Evolutionary conservation across 2,113 vertebrate species (phyloP).

Genomic region (Phaethon lepturus): DNA sequence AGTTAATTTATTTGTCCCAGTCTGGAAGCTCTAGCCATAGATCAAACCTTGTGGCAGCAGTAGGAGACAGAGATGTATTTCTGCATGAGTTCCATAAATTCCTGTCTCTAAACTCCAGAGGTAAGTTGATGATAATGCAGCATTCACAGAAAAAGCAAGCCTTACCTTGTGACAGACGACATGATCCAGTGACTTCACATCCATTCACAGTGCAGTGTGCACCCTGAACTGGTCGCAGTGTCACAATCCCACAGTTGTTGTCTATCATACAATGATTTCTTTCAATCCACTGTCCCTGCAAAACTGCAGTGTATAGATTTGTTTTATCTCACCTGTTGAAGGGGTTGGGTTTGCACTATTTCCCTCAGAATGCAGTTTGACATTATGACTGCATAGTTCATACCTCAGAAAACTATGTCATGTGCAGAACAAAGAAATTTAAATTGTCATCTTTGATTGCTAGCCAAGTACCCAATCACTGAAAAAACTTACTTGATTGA

Average conservation of each 20-base stretch:
- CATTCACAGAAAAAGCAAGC: background rate
- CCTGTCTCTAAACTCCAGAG: background rate
- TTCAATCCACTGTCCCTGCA: slow-evolving; percentile 85
- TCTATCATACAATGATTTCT: slow-evolving; percentile 87
- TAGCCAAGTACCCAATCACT: background rate
- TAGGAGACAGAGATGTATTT: background rate
- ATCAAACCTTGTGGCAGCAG: background rate
- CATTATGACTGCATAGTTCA: background rate
- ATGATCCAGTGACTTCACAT: slow-evolving; percentile 82
- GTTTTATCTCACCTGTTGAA: background rate
- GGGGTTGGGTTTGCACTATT: background rate
- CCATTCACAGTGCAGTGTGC: slow-evolving; percentile 88
- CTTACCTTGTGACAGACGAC: slow-evolving; percentile 92
- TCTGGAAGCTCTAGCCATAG: background rate
- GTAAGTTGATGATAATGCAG: background rate
- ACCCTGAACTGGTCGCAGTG: slow-evolving; percentile 80
- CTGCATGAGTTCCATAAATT: background rate
- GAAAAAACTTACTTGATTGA: background rate
- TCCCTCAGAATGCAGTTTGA: background rate
- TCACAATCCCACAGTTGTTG: slow-evolving; percentile 86
- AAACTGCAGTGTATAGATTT: slow-evolving; percentile 66
- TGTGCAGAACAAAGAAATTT: background rate
- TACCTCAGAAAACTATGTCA: background rate
- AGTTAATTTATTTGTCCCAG: background rate
- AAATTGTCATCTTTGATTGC: background rate